Evolutionary conservation across 2,113 vertebrate species (phyloP).

Genomic region (Hassar affinis): DNA sequence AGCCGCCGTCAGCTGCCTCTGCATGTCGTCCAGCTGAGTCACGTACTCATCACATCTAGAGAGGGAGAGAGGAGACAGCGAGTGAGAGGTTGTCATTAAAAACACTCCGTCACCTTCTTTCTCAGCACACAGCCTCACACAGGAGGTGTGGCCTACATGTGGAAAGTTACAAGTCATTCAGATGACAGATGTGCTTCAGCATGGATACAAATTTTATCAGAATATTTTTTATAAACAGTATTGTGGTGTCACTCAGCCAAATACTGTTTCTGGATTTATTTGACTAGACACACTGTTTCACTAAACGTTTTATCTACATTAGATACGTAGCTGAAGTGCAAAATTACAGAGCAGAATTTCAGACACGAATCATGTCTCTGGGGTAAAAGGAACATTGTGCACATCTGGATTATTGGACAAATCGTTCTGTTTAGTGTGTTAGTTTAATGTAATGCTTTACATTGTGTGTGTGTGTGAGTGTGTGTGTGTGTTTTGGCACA

Average conservation of each 20-base stretch:
- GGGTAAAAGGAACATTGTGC: background rate
- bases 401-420: background rate
- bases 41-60: constrained; percentile 75
- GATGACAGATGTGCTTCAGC: background rate
- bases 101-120: background rate
- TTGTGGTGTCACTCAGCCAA: background rate
- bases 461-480: background rate
- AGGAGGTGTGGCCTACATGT: background rate
- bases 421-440: background rate
- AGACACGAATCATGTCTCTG: background rate
- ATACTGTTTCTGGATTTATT: too few relatives aligned
- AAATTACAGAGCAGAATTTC: background rate
- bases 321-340: background rate
- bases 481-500: background rate
- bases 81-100: background rate
- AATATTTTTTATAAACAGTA: background rate
- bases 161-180: background rate
- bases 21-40: constrained; percentile 76
- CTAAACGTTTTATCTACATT: background rate
- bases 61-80: background rate
- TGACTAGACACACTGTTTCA: background rate
- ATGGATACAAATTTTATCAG: background rate
- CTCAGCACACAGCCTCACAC: background rate
- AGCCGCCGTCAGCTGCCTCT: constrained; percentile 72
- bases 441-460: background rate